phyloP scores from a whole-genome alignment of 1,140 invertebrate species.

The Trachymyrmex septentrionalis region DNA sequence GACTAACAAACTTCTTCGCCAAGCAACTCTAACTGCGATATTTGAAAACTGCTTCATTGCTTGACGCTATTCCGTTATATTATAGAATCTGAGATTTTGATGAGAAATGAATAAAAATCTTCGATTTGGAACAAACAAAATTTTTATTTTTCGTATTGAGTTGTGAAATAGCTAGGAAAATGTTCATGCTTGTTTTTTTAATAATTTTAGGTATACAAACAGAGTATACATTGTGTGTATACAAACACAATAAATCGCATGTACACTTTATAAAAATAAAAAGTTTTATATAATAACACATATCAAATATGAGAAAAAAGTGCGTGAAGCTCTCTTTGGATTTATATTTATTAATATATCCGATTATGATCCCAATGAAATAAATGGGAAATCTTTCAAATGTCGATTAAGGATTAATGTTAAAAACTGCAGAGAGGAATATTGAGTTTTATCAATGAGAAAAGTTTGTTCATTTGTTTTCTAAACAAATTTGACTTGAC shows the following conservation, averaged over 20 bases:
- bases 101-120: not conserved
- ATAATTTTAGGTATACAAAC: constrained; percentile 16
- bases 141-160: not conserved
- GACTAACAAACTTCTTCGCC: not conserved
- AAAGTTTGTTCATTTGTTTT: not conserved
- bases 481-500: not conserved
- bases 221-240: not conserved
- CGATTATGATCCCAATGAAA: constrained; percentile 31
- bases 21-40: not conserved
- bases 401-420: not conserved
- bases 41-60: not conserved
- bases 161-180: constrained; percentile 5
- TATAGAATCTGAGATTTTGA: not conserved
- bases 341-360: not conserved
- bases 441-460: not conserved
- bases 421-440: not conserved
- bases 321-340: not conserved
- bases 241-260: constrained; percentile 1
- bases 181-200: not conserved
- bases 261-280: constrained; percentile 9
- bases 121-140: not conserved
- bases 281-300: not conserved
- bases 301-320: not conserved
- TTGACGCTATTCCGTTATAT: not conserved
- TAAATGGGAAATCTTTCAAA: not conserved